Base-by-base conservation (phyloP, 1,140 invertebrate species). In the Hycleus phaleratus region DNA sequence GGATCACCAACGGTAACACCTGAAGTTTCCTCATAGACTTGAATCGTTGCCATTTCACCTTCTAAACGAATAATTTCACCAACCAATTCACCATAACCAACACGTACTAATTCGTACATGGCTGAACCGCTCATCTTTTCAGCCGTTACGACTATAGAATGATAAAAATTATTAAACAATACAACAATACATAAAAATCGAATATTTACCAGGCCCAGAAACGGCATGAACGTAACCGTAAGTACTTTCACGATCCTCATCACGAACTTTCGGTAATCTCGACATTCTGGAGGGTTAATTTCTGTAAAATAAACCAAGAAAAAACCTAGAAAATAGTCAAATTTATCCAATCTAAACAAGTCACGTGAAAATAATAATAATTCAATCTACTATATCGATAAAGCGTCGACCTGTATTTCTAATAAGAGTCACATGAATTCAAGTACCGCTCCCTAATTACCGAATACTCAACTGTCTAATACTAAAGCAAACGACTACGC, bases 21-120 rank as follows among this genome's bases (percentile, higher is more conserved):
- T 49, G 96, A 98, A 46, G 97, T 99, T 76, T 99, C 97, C 79
- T 99, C 97, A 71, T 99, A 99, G 55, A 98, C 87, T 83, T 98
- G 95, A 75, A 99, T 99, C 58, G 97, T 99, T 46, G 97, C 97
- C 88, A 97, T 95, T 75, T 99, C 97, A 56, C 95, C 95, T 79
- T 99, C 97, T 54, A 99, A 81, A 76, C 97, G 87, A 79, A 99
- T 99, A 75, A 99, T 99, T 80, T 99, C 97, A 61, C 97, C 97
- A 2, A 99, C 97, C 64, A 99, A 79, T 77, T 99, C 95, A 64
- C 87, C 85, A 76, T 99, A 97, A 10, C 97, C 97, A 6, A 99
- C 97, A 71, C 97, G 85, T 49, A 99, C 97, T 78, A 99, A 76
- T 77, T 99, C 97, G 85, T 99, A 99, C 96, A 99, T 99, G 82